phyloP scores from a whole-genome alignment of 2,888 invertebrate species.

The Thymelicus lineola region DNA sequence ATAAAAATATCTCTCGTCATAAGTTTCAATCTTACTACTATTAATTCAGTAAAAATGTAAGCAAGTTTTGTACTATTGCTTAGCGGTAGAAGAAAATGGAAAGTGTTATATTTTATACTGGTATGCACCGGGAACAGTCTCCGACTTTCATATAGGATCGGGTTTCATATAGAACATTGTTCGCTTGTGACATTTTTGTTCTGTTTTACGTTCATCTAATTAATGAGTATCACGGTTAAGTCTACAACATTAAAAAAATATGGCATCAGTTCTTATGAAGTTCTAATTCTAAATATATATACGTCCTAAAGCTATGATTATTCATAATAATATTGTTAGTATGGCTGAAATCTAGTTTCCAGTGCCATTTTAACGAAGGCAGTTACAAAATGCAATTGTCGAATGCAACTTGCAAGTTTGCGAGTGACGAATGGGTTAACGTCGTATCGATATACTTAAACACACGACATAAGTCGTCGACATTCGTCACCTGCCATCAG shows the following conservation, averaged over 20 bases:
- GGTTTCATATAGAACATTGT: conserved; percentile 61
- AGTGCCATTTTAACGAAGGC: conserved; percentile 28
- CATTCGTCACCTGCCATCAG: neutral
- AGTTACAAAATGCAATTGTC: conserved; percentile 23
- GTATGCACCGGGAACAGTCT: neutral
- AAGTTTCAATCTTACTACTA: conserved; percentile 33
- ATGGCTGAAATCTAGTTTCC: conserved; percentile 46
- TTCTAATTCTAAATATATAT: conserved; percentile 48
- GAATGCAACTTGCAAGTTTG: conserved; percentile 12
- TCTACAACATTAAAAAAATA: conserved; percentile 53
- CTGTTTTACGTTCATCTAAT: conserved; percentile 62
- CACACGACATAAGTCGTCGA: neutral
- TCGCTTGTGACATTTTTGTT: conserved; percentile 75
- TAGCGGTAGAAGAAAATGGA: conserved; percentile 17
- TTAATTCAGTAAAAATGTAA: conserved; percentile 28
- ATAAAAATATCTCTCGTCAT: conserved; percentile 41
- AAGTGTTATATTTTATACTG: neutral
- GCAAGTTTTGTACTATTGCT: conserved; percentile 37
- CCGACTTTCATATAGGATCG: neutral
- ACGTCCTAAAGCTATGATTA: conserved; percentile 50
- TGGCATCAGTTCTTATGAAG: conserved; percentile 44
- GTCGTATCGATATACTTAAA: neutral
- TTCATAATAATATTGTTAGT: conserved; percentile 40
- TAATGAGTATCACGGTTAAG: conserved; percentile 74
- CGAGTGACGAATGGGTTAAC: neutral